Evolutionary conservation across 1,140 invertebrate species (phyloP), one percentile per base, ranked within the genome.

Genomic region (Drosophila leontia): DNA sequence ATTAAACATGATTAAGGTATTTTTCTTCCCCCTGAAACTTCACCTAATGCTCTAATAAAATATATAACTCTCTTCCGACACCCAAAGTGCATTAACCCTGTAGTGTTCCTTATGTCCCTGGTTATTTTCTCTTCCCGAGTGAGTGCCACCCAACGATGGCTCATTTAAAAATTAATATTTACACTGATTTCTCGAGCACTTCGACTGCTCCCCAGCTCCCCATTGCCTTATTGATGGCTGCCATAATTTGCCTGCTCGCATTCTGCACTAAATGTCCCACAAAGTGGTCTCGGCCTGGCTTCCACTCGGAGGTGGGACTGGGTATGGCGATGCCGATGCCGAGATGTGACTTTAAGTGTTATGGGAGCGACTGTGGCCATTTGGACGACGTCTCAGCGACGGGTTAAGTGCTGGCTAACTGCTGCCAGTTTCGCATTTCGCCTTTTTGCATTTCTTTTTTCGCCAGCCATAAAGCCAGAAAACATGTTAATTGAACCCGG

Each of bases 241-340:
- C 80, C 76, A 90, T 88, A 90, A 90, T 81, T 88, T 90, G 67
- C 76, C 76, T 81, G 84, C 81, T 88, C 84, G 80, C 84, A 88
- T 87, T 87, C 77, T 80, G 61, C 74, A 67, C 82, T 82, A 86
- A 85, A 85, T 90, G 81, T 45, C 67, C 68, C 58, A 70, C 84
- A 85, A 88, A 90, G 84, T 90, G 82, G 74, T 67, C 67, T 71
- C 47, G 42, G 50, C 67, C 45, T 29, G 67, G 64, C 77, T 71
- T 78, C 75, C 80, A 71, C 69, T 13, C 44, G 37, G 39, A 37
- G 35, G 34, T 17, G 56, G 37, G 41, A 41, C 47, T 45, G 26
- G 15, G 48, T 1, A n/a, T 17, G 26, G 47, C 48, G 29, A 32
- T 29, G 9, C 41, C 75, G 37, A 41, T 55, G 60, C 34, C 42